Evolutionary conservation across 2,888 invertebrate species (phyloP).

Genomic region (Scaptomyza parva): DNA sequence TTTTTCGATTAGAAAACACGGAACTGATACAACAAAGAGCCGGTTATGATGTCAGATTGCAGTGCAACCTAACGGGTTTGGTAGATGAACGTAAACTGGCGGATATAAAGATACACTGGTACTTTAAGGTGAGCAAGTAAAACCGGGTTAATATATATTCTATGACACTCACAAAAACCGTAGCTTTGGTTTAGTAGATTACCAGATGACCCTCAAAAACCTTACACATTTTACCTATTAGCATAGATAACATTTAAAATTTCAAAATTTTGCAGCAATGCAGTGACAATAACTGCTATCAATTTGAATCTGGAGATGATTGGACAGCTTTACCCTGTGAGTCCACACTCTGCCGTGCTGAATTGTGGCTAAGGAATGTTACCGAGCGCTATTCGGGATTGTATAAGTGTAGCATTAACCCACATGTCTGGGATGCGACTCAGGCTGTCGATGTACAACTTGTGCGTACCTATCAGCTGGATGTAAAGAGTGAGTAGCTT

Average conservation of each 20-base stretch:
- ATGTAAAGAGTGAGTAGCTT: conserved; percentile 79
- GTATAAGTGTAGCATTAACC: conserved; percentile 83
- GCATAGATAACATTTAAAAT: too few species aligned
- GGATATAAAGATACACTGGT: conserved; percentile 81
- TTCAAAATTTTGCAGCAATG: conserved; percentile 76
- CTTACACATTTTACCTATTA: too few species aligned
- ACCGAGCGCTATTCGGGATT: conserved; percentile 83
- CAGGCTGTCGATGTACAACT: conserved; percentile 81
- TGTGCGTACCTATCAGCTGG: conserved; percentile 83
- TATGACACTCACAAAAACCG: background rate
- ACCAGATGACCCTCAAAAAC: background rate
- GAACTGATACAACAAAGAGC: conserved; percentile 82
- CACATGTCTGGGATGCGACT: conserved; percentile 69
- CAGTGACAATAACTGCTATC: conserved; percentile 76
- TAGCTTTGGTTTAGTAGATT: background rate
- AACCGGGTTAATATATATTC: background rate
- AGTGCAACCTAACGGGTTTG: conserved; percentile 80
- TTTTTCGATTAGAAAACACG: conserved; percentile 72
- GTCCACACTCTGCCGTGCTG: conserved; percentile 75
- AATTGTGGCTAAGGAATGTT: conserved; percentile 80
- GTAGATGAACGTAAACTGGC: conserved; percentile 65
- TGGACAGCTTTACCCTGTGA: conserved; percentile 82
- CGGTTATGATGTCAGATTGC: conserved; percentile 81
- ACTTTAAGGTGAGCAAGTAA: conserved; percentile 78
- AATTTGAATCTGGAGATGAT: conserved; percentile 60